A percentile compares a stretch with the other conserved stretches of the same genome.
These are phyloP conservation scores for Cosmorhoe ocellata DNA, from an alignment of 2,888 invertebrate genomes.

Conservation along the genomic window DNA sequence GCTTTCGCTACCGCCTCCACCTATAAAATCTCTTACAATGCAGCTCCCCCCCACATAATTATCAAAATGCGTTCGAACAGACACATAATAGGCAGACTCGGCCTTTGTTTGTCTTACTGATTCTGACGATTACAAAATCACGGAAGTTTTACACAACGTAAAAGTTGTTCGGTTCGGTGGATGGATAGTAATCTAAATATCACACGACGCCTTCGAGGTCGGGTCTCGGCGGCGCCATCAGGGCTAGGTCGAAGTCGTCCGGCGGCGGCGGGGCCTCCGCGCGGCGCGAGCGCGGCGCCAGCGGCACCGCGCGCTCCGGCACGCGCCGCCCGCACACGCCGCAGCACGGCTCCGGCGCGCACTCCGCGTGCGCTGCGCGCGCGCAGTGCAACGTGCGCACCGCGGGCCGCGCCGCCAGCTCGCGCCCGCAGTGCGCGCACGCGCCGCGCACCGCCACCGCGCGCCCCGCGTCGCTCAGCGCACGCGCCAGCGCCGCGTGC, in stretches of 20 bases:
- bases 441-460: slow-evolving; percentile 59
- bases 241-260: slow-evolving; percentile 45
- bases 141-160: no score
- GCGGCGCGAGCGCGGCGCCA: slow-evolving; percentile 42
- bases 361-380: slow-evolving; percentile 61
- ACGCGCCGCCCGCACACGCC: slow-evolving; percentile 54
- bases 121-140: no score
- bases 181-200: slow-evolving; percentile 12
- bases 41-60: no score
- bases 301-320: slow-evolving; percentile 35
- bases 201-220: slow-evolving; percentile 69
- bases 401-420: slow-evolving; percentile 43
- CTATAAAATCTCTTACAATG: no score
- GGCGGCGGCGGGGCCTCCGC: slow-evolving; percentile 30
- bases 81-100: no score
- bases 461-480: slow-evolving; percentile 53
- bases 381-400: slow-evolving; percentile 63
- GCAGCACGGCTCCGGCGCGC: slow-evolving; percentile 53
- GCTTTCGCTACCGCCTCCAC: no score
- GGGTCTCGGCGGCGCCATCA: slow-evolving; percentile 68
- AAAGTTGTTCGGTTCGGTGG: no score
- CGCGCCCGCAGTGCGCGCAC: slow-evolving; percentile 56
- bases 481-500: slow-evolving; percentile 58
- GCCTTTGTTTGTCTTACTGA: no score
- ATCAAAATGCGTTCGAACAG: no score